A percentile compares a stretch with the other conserved stretches of the same genome.
These are phyloP conservation scores for Bufo bufo DNA, from an alignment of 2,113 vertebrate species.

Conservation along the genomic window DNA sequence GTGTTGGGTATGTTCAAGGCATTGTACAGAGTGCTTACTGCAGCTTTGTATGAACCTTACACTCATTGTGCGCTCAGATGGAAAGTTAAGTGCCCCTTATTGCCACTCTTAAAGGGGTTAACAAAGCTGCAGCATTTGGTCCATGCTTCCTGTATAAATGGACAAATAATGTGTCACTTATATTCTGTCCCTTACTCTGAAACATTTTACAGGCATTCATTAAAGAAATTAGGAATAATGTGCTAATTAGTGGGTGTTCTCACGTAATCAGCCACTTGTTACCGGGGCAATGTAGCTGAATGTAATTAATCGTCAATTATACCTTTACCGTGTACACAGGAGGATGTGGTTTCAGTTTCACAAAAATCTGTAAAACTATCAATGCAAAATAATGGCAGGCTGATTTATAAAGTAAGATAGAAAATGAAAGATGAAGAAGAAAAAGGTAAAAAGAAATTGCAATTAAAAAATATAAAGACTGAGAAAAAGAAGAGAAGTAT, in stretches of 20 bases:
- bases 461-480: slow-evolving; percentile 1
- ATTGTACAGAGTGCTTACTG: not conserved
- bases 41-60: not conserved
- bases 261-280: slow-evolving; percentile 36
- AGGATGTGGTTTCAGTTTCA: not conserved
- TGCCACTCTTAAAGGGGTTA: not conserved
- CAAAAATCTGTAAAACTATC: not conserved
- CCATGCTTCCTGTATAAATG: slow-evolving; percentile 12
- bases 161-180: slow-evolving; percentile 8
- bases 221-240: slow-evolving; percentile 28
- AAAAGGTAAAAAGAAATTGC: not conserved
- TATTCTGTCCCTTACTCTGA: not conserved
- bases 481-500: not conserved
- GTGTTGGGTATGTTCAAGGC: too few relatives aligned
- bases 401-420: too few relatives aligned
- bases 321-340: not conserved
- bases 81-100: not conserved
- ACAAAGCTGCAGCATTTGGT: not conserved
- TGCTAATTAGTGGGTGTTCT: not conserved
- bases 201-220: slow-evolving; percentile 27
- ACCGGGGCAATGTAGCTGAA: not conserved
- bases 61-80: not conserved
- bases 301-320: slow-evolving; percentile 11
- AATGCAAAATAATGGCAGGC: too few relatives aligned
- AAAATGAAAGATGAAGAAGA: not conserved